Percentiles rank a stretch among this genome's conserved stretches.
Conservation (phyloP, 2,888 invertebrate species). For the Lissocephala sabroskyi region DNA sequence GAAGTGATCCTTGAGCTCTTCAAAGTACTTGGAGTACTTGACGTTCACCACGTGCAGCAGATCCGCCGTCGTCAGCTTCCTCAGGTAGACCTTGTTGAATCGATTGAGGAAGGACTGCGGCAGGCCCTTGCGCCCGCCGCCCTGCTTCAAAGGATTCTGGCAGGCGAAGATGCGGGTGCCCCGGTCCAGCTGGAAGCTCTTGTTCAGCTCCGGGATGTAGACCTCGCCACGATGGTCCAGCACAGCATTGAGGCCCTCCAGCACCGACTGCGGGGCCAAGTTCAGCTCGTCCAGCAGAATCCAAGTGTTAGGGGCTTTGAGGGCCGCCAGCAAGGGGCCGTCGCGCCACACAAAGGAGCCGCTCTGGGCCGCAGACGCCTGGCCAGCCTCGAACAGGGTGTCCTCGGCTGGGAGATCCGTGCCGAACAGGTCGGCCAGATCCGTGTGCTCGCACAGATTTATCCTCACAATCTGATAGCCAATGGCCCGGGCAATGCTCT, state of each 20-base stretch:
- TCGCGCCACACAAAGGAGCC: constrained; percentile 97
- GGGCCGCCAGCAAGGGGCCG: constrained; percentile 93
- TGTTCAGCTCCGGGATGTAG: constrained; percentile 94
- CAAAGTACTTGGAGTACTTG: constrained; percentile 63
- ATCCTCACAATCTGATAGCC: constrained; percentile 91
- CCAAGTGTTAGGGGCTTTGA: constrained; percentile 93
- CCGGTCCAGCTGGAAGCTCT: constrained; percentile 83
- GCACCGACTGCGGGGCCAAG: constrained; percentile 96
- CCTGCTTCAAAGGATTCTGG: constrained; percentile 97
- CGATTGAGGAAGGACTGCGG: constrained; percentile 98
- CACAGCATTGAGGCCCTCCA: constrained; percentile 98
- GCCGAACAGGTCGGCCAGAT: constrained; percentile 97
- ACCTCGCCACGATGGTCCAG: constrained; percentile 98
- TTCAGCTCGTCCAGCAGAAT: constrained; percentile 98
- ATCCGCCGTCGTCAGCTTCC: constrained; percentile 79
- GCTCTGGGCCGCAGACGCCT: constrained; percentile 12
- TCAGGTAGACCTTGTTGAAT: constrained; percentile 90
- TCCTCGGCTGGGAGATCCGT: constrained; percentile 97
- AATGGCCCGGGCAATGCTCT: constrained; percentile 88
- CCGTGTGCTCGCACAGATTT: constrained; percentile 99
- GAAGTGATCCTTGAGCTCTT: constrained; percentile 45
- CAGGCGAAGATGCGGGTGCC: constrained; percentile 95
- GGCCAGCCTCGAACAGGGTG: constrained; percentile 69
- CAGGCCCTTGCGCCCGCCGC: constrained; percentile 95
- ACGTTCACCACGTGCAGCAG: constrained; percentile 72